phyloP scores from a whole-genome alignment of 2,113 vertebrate genomes.

The Girardinichthys multiradiatus region DNA sequence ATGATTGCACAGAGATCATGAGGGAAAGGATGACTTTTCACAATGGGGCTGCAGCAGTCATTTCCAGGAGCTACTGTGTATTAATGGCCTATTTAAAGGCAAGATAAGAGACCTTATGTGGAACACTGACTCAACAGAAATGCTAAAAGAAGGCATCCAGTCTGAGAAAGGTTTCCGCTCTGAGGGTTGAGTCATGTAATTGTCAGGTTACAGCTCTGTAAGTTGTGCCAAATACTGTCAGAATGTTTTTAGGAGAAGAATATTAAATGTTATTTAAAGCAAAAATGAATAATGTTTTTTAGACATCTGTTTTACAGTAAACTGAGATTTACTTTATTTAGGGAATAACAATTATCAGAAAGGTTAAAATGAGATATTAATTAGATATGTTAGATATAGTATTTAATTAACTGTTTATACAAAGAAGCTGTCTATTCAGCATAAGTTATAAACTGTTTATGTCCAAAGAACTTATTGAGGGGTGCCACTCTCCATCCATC shows the following conservation, averaged over 20 bases:
- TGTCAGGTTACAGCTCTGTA: conserved; percentile 22
- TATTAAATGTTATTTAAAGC: not conserved
- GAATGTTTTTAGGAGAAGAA: conserved; percentile 9
- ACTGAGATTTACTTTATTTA: too few relatives aligned
- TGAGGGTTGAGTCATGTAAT: conserved; percentile 35
- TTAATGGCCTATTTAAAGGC: conserved; percentile 45
- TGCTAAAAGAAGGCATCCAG: conserved; percentile 16
- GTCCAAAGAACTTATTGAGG: too few relatives aligned
- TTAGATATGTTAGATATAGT: too few relatives aligned
- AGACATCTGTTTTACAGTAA: too few relatives aligned
- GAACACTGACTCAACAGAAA: conserved; percentile 53
- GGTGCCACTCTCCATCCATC: too few relatives aligned
- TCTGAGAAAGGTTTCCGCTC: conserved; percentile 23
- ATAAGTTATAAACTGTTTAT: too few relatives aligned
- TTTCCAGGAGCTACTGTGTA: conserved; percentile 14
- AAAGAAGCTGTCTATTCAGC: too few relatives aligned
- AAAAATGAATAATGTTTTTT: not conserved
- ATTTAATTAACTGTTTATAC: too few relatives aligned
- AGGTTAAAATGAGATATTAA: too few relatives aligned
- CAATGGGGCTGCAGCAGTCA: conserved; percentile 27
- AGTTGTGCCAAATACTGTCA: conserved; percentile 8
- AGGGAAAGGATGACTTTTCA: conserved; percentile 32
- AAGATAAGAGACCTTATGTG: conserved; percentile 20
- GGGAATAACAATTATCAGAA: too few relatives aligned
- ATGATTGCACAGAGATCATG: conserved; percentile 47